These are phyloP conservation scores for Anastrepha ludens DNA, from an alignment of 1,140 invertebrate species.

Conservation along the genomic window DNA sequence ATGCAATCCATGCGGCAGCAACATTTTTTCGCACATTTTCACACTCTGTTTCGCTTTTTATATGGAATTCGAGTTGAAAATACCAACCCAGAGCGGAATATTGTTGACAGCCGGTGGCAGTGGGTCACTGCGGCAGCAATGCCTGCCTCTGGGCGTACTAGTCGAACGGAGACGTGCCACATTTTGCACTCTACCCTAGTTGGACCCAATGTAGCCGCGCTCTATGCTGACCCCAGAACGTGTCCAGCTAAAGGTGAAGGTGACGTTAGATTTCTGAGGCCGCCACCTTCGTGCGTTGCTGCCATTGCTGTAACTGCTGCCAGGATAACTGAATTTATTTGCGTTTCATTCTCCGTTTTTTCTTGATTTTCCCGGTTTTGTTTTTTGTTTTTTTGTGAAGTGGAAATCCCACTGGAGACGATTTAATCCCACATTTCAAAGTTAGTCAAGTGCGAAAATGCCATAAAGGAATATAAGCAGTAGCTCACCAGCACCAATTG, in stretches of 20 bases:
- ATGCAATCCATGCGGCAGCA: neutral
- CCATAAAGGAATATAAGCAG: constrained; percentile 47
- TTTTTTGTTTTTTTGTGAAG: neutral
- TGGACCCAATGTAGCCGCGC: neutral
- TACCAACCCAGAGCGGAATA: neutral
- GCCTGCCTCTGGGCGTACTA: neutral
- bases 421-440: constrained; percentile 56
- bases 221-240: neutral
- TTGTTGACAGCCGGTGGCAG: neutral
- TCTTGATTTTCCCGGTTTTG: neutral
- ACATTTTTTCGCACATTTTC: neutral
- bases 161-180: neutral
- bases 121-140: neutral
- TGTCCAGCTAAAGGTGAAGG: constrained; percentile 34
- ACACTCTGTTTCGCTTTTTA: too few species aligned
- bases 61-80: too few species aligned
- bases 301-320: neutral
- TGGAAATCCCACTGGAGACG: constrained; percentile 51
- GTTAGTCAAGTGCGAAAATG: constrained; percentile 57
- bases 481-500: neutral
- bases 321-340: constrained; percentile 53
- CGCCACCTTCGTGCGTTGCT: neutral
- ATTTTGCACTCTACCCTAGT: neutral
- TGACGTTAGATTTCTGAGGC: constrained; percentile 28
- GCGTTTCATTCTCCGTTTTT: neutral